A percentile compares a stretch with the other conserved stretches of the same genome.
Conservation (phyloP, 2,797 vertebrate species). For the Sebastes melanostomus region DNA sequence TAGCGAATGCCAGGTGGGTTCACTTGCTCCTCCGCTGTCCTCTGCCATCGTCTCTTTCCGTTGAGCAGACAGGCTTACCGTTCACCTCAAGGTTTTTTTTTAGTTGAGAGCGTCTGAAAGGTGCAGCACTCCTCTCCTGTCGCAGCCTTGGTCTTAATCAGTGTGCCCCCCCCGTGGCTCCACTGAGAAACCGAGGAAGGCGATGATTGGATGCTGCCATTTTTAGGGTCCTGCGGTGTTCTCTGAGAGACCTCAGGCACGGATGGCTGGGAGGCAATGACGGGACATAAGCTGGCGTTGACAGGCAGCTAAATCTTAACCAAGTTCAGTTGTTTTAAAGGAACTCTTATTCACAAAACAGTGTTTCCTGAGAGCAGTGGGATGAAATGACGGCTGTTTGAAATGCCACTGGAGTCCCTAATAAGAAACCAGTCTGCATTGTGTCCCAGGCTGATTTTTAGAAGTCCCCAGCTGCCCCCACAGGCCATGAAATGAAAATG, state of each 20-base stretch:
- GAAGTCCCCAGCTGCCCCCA: slow-evolving; percentile 48
- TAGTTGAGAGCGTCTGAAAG: slow-evolving; percentile 1
- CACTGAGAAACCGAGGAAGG: slow-evolving; percentile 17
- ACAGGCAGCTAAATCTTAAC: slow-evolving; percentile 22
- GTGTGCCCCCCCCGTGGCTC: slow-evolving; percentile 27
- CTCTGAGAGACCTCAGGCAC: slow-evolving; percentile 23
- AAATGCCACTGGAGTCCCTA: background rate
- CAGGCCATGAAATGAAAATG: slow-evolving; percentile 68
- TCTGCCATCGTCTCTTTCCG: background rate
- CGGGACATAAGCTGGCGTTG: background rate
- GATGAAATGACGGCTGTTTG: slow-evolving; percentile 12
- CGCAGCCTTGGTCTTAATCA: slow-evolving; percentile 53
- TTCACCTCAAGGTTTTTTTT: background rate
- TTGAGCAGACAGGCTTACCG: slow-evolving; percentile 7
- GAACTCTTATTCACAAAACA: slow-evolving; percentile 3
- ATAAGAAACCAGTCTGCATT: slow-evolving; percentile 11
- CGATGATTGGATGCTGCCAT: slow-evolving; percentile 50
- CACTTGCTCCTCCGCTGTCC: background rate
- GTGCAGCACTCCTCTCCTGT: slow-evolving; percentile 26
- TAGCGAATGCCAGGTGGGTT: slow-evolving; percentile 1
- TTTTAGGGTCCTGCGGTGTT: slow-evolving; percentile 24
- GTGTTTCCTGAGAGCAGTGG: background rate
- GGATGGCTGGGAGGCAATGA: background rate
- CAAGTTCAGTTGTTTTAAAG: slow-evolving; percentile 3
- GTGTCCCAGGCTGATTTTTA: slow-evolving; percentile 34